Conservation (phyloP, 2,888 invertebrate genomes). For the Galerucella nymphaeae region DNA sequence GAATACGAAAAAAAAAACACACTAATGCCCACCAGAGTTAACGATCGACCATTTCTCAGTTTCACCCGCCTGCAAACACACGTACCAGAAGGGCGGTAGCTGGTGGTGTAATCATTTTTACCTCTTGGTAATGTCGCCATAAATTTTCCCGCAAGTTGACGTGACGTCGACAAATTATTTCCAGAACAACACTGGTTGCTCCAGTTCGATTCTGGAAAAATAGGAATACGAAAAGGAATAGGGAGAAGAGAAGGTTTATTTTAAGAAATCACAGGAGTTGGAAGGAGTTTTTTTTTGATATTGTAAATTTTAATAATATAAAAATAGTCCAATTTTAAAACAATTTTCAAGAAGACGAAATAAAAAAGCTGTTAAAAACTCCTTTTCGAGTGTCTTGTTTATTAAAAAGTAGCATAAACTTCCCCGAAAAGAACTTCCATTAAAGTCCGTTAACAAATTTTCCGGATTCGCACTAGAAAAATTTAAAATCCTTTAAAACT, state of each 20-base stretch:
- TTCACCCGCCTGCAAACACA: constrained; percentile 27
- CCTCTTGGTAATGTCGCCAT: constrained; percentile 39
- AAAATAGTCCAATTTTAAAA: constrained; percentile 35
- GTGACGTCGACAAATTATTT: constrained; percentile 39
- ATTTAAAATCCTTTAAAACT: constrained; percentile 44
- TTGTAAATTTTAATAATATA: constrained; percentile 15
- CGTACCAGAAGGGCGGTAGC: constrained; percentile 11
- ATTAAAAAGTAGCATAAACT: no score
- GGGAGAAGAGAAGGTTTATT: background rate
- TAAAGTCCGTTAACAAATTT: constrained; percentile 44
- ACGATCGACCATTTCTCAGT: constrained; percentile 39
- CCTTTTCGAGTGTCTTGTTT: no score
- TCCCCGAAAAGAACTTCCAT: constrained; percentile 34
- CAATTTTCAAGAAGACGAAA: constrained; percentile 6
- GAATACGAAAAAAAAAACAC: constrained; percentile 37
- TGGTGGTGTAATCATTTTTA: constrained; percentile 35
- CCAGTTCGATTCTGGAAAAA: constrained; percentile 7
- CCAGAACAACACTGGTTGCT: constrained; percentile 11
- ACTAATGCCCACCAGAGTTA: constrained; percentile 31
- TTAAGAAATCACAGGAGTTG: background rate
- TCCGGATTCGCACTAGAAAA: constrained; percentile 40
- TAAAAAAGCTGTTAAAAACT: no score
- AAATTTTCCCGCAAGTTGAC: constrained; percentile 38
- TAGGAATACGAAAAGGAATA: background rate
- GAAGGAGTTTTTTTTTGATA: background rate